Evolutionary conservation across 2,888 invertebrate genomes (phyloP).

Genomic region (Blastobasis lacticolella): DNA sequence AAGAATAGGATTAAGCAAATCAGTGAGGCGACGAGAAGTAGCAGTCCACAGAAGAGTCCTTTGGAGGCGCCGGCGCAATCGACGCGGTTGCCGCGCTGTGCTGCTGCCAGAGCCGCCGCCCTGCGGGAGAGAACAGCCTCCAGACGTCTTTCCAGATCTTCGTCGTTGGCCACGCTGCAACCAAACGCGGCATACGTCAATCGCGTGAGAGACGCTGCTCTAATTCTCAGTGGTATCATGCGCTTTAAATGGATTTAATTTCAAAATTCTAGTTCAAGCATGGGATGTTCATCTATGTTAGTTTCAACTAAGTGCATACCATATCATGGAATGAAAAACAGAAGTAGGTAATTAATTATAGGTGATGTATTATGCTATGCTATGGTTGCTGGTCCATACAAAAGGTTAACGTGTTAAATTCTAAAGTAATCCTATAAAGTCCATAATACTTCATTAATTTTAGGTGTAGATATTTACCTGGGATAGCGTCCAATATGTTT

Average conservation of each 20-base stretch:
- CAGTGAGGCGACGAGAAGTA: slow-evolving; percentile 90
- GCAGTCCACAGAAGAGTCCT: slow-evolving; percentile 92
- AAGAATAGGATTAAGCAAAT: slow-evolving; percentile 97
- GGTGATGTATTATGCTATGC: background rate
- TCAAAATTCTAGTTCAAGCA: no score
- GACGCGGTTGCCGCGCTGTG: slow-evolving; percentile 86
- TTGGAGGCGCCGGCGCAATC: slow-evolving; percentile 97
- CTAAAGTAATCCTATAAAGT: no score
- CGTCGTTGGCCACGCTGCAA: slow-evolving; percentile 78
- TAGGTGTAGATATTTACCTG: slow-evolving; percentile 65
- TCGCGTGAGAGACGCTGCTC: slow-evolving; percentile 20
- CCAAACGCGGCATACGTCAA: slow-evolving; percentile 60
- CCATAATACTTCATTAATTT: background rate
- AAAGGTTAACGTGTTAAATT: no score
- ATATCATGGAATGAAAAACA: no score
- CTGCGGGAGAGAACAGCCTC: slow-evolving; percentile 91
- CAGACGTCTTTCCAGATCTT: slow-evolving; percentile 90
- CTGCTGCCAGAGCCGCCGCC: slow-evolving; percentile 89
- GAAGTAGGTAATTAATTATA: background rate
- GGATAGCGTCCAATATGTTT: slow-evolving; percentile 93
- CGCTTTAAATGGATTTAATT: background rate
- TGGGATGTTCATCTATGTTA: no score
- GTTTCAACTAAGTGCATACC: no score
- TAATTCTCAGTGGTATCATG: slow-evolving; percentile 1
- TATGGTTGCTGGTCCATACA: background rate